Percentiles rank a stretch among this genome's conserved stretches.
phyloP scores from a whole-genome alignment of 2,797 vertebrate genomes.

The Capromys pilorides region DNA sequence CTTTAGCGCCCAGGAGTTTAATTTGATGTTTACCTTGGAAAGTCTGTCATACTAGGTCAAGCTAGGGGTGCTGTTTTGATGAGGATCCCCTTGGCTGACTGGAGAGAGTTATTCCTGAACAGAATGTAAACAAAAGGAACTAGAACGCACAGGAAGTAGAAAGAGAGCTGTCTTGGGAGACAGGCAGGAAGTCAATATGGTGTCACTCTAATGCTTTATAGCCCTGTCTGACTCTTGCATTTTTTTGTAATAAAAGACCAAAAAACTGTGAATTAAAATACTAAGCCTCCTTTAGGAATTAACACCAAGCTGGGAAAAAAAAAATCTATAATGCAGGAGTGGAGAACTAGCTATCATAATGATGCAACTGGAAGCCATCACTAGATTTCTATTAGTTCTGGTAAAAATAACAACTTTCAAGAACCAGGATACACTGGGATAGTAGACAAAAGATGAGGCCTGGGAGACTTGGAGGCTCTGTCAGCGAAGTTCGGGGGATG shows the following conservation, averaged over 20 bases:
- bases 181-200: background rate
- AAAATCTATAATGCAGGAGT: background rate
- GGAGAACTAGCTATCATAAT: background rate
- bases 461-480: background rate
- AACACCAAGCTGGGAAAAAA: background rate
- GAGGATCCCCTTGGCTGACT: background rate
- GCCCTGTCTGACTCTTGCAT: background rate
- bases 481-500: background rate
- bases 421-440: background rate
- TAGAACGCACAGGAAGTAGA: background rate
- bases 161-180: too few species aligned
- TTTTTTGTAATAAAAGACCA: background rate
- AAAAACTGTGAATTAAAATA: background rate
- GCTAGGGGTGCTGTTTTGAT: background rate
- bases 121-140: background rate
- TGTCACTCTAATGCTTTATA: background rate
- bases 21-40: background rate
- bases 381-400: background rate
- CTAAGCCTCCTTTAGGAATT: background rate
- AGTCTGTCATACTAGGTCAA: background rate
- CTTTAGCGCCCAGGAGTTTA: background rate
- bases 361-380: background rate
- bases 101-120: background rate
- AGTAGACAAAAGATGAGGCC: background rate
- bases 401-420: background rate